These are phyloP conservation scores for Diorhabda sublineata DNA, from an alignment of 1,140 invertebrate species.

Conservation along the genomic window DNA sequence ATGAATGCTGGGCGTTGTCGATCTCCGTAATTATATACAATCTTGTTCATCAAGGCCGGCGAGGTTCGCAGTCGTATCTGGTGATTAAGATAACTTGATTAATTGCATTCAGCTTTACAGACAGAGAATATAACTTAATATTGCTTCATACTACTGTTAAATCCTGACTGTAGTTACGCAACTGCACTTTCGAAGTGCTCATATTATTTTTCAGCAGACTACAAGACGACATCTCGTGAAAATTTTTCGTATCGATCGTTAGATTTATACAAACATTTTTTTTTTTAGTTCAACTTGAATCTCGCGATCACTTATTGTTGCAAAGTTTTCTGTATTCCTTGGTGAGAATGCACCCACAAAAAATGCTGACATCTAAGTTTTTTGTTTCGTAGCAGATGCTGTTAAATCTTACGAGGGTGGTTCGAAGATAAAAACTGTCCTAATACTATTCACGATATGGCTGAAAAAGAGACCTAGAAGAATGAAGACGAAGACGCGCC, in stretches of 20 bases:
- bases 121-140: not conserved
- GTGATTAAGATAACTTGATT: conserved; percentile 6
- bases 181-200: not conserved
- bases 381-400: too few species aligned
- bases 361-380: too few species aligned
- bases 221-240: not conserved
- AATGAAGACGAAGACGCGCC: too few species aligned
- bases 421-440: too few species aligned
- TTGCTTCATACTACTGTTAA: conserved; percentile 1
- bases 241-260: not conserved
- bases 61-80: conserved; percentile 6
- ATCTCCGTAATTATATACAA: conserved; percentile 4
- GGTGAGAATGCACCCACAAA: too few species aligned
- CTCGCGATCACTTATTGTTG: too few species aligned
- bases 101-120: not conserved
- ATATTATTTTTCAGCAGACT: conserved; percentile 1
- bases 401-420: too few species aligned
- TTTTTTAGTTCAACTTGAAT: too few species aligned
- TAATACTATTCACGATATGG: too few species aligned
- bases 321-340: too few species aligned
- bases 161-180: not conserved
- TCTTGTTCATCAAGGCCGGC: conserved; percentile 7
- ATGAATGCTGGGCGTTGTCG: conserved; percentile 5
- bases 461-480: too few species aligned
- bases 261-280: too few species aligned